Conservation (phyloP, 2,797 vertebrate species). For the Myotis myotis region DNA sequence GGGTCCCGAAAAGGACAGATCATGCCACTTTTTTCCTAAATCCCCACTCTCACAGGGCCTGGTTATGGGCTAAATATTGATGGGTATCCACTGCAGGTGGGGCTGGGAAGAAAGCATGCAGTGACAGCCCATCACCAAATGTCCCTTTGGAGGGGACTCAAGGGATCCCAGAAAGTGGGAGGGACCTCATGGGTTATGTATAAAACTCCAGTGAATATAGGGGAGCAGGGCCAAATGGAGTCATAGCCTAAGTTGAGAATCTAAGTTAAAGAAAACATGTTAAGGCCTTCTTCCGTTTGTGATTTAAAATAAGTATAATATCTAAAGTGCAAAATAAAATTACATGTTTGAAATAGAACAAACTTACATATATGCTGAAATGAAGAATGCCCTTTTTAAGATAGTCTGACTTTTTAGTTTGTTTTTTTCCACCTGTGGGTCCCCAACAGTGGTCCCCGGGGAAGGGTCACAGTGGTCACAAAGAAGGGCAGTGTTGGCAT, state of each 20-base stretch:
- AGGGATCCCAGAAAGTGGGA: not conserved
- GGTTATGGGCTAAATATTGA: not conserved
- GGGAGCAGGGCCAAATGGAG: not conserved
- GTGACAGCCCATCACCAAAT: not conserved
- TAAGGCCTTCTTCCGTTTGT: not conserved
- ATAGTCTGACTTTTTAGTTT: not conserved
- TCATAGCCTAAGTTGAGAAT: not conserved
- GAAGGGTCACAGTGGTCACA: not conserved
- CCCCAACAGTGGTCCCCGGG: not conserved
- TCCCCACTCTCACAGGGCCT: not conserved
- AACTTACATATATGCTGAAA: not conserved
- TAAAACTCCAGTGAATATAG: not conserved
- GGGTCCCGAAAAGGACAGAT: not conserved
- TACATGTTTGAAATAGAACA: not conserved
- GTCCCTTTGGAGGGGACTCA: not conserved
- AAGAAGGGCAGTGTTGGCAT: not conserved
- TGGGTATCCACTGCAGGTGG: not conserved
- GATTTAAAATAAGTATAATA: slow-evolving; percentile 26
- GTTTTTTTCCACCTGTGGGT: not conserved
- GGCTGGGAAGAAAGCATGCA: not conserved
- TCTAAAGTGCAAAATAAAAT: not conserved
- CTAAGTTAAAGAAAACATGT: not conserved
- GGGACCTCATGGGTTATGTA: not conserved
- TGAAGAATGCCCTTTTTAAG: not conserved
- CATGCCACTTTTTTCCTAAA: not conserved